Conservation (phyloP, 2,888 invertebrate genomes). For the Smittia aterrima region DNA sequence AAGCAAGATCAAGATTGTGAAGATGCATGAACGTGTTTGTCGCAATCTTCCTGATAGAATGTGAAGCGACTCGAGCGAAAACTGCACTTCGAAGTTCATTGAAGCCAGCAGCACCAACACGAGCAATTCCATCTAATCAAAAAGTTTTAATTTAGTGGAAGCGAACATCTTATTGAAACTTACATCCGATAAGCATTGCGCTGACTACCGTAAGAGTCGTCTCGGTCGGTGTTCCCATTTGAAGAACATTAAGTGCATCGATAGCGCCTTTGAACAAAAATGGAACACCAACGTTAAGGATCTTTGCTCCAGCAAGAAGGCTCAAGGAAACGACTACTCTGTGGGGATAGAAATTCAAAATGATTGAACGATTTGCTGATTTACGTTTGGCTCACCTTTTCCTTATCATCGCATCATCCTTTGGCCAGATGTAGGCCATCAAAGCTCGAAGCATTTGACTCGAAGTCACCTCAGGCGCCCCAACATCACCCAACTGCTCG, state of each 20-base stretch:
- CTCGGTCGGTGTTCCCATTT: slow-evolving; percentile 75
- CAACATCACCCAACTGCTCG: slow-evolving; percentile 62
- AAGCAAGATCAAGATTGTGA: slow-evolving; percentile 89
- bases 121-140: slow-evolving; percentile 82
- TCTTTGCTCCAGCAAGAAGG: slow-evolving; percentile 77
- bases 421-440: slow-evolving; percentile 94
- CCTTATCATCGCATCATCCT: slow-evolving; percentile 59
- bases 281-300: slow-evolving; percentile 89
- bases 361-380: not conserved
- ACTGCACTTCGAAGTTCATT: slow-evolving; percentile 97
- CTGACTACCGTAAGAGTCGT: slow-evolving; percentile 76
- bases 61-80: slow-evolving; percentile 95
- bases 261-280: slow-evolving; percentile 93
- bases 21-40: slow-evolving; percentile 94
- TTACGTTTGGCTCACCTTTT: slow-evolving; percentile 46
- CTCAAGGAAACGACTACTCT: slow-evolving; percentile 83
- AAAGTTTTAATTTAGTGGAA: slow-evolving; percentile 6
- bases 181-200: slow-evolving; percentile 84
- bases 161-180: slow-evolving; percentile 51
- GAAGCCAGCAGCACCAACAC: slow-evolving; percentile 86
- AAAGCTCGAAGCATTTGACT: slow-evolving; percentile 82
- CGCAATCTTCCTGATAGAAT: slow-evolving; percentile 91
- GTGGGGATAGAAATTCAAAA: slow-evolving; percentile 55
- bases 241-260: slow-evolving; percentile 78
- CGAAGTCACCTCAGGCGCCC: slow-evolving; percentile 63